phyloP scores from a whole-genome alignment of 2,888 invertebrate species.

The Sylvicola fuscatus region DNA sequence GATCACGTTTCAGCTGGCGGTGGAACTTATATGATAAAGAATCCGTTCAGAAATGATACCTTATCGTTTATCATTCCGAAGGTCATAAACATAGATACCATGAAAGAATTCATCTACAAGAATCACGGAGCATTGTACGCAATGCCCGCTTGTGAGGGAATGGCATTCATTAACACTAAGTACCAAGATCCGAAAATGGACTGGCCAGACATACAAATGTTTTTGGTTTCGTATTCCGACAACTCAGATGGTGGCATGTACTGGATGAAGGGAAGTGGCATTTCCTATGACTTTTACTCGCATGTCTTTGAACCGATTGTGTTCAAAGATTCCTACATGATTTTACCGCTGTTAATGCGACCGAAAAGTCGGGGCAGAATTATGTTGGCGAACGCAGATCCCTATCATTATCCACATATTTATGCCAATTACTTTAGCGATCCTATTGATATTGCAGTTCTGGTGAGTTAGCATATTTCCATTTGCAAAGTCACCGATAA shows the following conservation, averaged over 20 bases:
- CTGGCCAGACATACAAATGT: constrained; percentile 62
- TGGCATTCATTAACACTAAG: constrained; percentile 58
- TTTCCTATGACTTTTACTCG: constrained; percentile 44
- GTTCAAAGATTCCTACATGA: constrained; percentile 43
- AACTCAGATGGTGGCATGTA: constrained; percentile 60
- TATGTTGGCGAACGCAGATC: constrained; percentile 42
- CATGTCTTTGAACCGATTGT: constrained; percentile 48
- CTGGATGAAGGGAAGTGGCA: constrained; percentile 43
- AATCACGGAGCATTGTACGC: constrained; percentile 47
- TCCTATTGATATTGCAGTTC: constrained; percentile 43
- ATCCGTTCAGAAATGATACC: constrained; percentile 30
- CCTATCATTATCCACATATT: constrained; percentile 56
- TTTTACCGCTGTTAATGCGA: constrained; percentile 47
- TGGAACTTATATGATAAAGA: constrained; percentile 46
- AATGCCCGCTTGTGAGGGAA: constrained; percentile 56
- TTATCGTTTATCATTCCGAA: constrained; percentile 49
- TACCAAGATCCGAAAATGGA: constrained; percentile 42
- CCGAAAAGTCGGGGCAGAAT: constrained; percentile 52
- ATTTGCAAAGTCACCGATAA: background rate
- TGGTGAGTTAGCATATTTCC: constrained; percentile 36
- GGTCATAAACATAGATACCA: constrained; percentile 34
- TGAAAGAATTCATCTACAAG: constrained; percentile 39
- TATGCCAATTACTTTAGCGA: constrained; percentile 70
- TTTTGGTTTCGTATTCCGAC: constrained; percentile 53
- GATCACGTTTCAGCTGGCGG: constrained; percentile 71